Percentiles rank a stretch among this genome's conserved stretches.
Evolutionary conservation across 2,888 invertebrate species (phyloP).

Genomic region (Aplocera efformata): DNA sequence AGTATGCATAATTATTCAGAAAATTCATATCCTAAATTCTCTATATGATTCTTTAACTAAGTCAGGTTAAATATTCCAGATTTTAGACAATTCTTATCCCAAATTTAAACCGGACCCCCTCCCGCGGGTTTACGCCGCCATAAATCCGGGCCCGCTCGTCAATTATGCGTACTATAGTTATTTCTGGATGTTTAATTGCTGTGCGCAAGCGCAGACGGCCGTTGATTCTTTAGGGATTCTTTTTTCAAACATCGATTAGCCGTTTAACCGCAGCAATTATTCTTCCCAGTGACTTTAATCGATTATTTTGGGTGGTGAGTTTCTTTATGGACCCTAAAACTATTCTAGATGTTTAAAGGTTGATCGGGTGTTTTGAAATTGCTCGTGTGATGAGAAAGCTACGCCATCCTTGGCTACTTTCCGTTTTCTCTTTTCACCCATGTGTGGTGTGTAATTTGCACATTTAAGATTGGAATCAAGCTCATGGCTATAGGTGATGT

Average conservation of each 20-base stretch:
- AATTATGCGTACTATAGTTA: constrained; percentile 64
- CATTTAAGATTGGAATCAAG: too few species aligned
- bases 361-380: background rate
- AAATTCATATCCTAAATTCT: too few species aligned
- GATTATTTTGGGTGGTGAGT: constrained; percentile 21
- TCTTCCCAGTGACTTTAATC: constrained; percentile 25
- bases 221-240: constrained; percentile 39
- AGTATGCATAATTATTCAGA: too few species aligned
- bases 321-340: constrained; percentile 14
- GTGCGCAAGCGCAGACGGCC: constrained; percentile 48
- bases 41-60: too few species aligned
- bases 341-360: constrained; percentile 9
- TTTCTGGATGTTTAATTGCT: constrained; percentile 71
- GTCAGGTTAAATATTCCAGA: too few species aligned
- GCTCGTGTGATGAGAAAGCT: too few species aligned
- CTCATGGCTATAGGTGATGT: too few species aligned
- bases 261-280: constrained; percentile 31
- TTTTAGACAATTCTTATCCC: constrained; percentile 1
- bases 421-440: too few species aligned
- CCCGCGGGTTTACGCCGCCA: constrained; percentile 40
- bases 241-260: constrained; percentile 32
- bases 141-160: constrained; percentile 62
- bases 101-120: constrained; percentile 24
- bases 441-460: too few species aligned
- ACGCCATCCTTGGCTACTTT: too few species aligned